Conservation (phyloP, 2,888 invertebrate species). For the Punctoribates punctum region DNA sequence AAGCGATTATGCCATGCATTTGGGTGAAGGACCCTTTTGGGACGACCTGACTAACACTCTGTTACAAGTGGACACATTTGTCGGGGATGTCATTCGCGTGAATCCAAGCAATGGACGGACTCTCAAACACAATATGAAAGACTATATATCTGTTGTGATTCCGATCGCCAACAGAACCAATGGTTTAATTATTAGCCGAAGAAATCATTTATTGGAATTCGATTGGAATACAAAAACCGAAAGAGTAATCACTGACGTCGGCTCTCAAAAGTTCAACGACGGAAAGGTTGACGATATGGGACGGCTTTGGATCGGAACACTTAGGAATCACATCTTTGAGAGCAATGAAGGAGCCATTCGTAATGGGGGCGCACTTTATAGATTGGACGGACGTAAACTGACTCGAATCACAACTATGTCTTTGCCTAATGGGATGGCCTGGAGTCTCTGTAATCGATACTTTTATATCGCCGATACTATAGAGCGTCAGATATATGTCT, state of each 20-base stretch:
- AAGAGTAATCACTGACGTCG: slow-evolving; percentile 24
- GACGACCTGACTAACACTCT: slow-evolving; percentile 45
- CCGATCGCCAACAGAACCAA: slow-evolving; percentile 43
- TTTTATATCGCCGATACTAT: slow-evolving; percentile 39
- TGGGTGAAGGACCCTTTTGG: slow-evolving; percentile 49
- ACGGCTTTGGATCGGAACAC: slow-evolving; percentile 66
- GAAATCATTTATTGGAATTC: slow-evolving; percentile 43
- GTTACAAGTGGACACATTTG: slow-evolving; percentile 48
- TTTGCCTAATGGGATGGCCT: slow-evolving; percentile 42
- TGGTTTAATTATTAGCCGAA: slow-evolving; percentile 44
- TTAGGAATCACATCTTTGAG: slow-evolving; percentile 43
- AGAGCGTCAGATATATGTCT: slow-evolving; percentile 39
- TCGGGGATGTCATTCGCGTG: slow-evolving; percentile 44
- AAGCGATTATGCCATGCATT: neutral
- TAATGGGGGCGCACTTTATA: slow-evolving; percentile 26
- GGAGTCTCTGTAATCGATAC: slow-evolving; percentile 15
- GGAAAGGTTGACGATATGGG: slow-evolving; percentile 72
- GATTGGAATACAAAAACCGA: slow-evolving; percentile 45
- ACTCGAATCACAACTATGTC: neutral
- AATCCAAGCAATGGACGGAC: neutral
- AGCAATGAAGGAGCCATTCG: neutral
- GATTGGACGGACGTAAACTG: neutral
- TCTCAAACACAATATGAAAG: slow-evolving; percentile 46
- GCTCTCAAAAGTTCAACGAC: slow-evolving; percentile 65
- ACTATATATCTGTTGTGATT: slow-evolving; percentile 45